Evolutionary conservation across 2,797 vertebrate genomes (phyloP).

Genomic region (Pantherophis alleghaniensis): DNA sequence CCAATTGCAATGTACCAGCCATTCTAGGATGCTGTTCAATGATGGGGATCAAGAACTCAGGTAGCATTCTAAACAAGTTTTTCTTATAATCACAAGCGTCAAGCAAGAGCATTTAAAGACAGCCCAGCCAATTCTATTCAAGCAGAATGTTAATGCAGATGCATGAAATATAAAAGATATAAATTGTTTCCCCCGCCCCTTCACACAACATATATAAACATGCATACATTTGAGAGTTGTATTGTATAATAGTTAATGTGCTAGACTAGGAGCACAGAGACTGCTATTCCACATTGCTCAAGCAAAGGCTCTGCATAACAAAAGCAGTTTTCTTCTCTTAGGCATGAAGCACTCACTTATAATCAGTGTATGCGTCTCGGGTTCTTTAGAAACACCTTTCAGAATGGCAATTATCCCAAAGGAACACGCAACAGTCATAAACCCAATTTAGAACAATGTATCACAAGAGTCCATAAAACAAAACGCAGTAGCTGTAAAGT

Average conservation of each 20-base stretch:
- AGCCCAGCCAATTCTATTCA: constrained; percentile 10
- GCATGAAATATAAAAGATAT: not conserved
- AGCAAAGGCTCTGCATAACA: not conserved
- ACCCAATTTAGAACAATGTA: not conserved
- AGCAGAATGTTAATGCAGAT: not conserved
- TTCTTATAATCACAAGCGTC: not conserved
- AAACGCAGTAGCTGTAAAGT: not conserved
- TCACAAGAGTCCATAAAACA: not conserved
- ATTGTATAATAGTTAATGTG: not conserved
- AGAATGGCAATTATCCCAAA: not conserved
- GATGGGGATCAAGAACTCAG: not conserved
- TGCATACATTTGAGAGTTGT: not conserved
- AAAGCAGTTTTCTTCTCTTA: not conserved
- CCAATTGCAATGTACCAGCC: accelerated
- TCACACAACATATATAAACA: not conserved
- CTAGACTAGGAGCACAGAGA: not conserved
- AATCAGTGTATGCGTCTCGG: not conserved
- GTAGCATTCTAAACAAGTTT: not conserved
- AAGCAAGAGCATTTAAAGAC: not conserved
- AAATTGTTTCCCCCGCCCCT: not conserved
- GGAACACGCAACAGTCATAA: not conserved
- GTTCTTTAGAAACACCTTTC: not conserved
- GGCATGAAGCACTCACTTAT: not conserved
- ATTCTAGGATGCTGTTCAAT: not conserved
- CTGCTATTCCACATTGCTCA: not conserved